Conservation (phyloP, 2,113 vertebrate genomes). For the Pleuronectes platessa region DNA sequence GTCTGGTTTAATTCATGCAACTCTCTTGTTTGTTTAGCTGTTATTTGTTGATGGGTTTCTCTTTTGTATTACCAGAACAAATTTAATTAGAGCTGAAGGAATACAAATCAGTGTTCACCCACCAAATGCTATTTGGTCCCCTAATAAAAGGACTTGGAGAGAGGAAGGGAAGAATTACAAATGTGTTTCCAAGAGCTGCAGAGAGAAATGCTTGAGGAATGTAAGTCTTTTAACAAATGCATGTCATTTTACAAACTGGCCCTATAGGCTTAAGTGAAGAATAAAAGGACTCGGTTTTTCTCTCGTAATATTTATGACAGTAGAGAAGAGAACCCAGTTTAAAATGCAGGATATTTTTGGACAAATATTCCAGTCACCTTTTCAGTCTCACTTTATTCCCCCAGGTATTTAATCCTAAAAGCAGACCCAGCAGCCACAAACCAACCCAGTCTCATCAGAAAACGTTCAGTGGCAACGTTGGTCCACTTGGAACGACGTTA, state of each 20-base stretch:
- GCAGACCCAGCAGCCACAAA: no score
- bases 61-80: constrained; percentile 74
- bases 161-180: constrained; percentile 62
- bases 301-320: neutral
- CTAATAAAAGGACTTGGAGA: constrained; percentile 61
- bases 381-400: neutral
- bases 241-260: constrained; percentile 42
- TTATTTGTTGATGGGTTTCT: constrained; percentile 73
- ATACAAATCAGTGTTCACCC: constrained; percentile 73
- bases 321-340: neutral
- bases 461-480: no score
- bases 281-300: neutral
- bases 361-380: neutral
- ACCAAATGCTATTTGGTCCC: constrained; percentile 68
- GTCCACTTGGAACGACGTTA: no score
- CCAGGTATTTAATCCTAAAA: no score
- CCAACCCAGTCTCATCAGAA: no score
- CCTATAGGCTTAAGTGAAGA: constrained; percentile 3
- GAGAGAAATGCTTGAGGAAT: constrained; percentile 55
- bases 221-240: constrained; percentile 54
- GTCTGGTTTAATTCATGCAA: constrained; percentile 49
- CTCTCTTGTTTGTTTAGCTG: constrained; percentile 66
- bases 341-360: neutral
- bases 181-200: constrained; percentile 58
- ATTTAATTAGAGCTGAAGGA: constrained; percentile 77